These are phyloP conservation scores for Lasioglossum malachurum DNA, from an alignment of 2,888 invertebrate genomes.

Conservation along the genomic window DNA sequence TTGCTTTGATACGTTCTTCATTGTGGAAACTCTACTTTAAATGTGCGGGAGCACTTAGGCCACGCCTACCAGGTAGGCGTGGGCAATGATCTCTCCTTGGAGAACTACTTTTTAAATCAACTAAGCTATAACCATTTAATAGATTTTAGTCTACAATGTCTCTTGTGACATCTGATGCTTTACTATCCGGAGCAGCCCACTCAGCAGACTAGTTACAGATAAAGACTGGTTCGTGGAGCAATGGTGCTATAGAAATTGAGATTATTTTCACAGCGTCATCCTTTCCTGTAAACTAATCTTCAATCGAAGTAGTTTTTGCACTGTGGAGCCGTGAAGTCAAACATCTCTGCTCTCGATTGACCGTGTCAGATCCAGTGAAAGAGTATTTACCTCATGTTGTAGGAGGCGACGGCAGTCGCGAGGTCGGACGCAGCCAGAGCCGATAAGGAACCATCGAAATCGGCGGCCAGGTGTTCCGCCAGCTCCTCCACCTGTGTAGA, in stretches of 20 bases:
- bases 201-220: background rate
- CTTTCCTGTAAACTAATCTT: no score
- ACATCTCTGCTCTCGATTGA: background rate
- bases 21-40: background rate
- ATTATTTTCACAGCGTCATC: background rate
- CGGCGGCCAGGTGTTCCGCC: conserved; percentile 89
- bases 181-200: background rate
- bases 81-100: background rate
- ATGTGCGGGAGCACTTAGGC: background rate
- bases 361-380: background rate
- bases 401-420: conserved; percentile 87
- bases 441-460: conserved; percentile 91
- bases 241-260: background rate
- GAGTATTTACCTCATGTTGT: conserved; percentile 88
- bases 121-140: background rate
- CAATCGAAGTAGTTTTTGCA: background rate
- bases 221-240: background rate
- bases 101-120: background rate
- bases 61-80: background rate
- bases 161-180: background rate
- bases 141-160: background rate
- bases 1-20: background rate
- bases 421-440: conserved; percentile 89
- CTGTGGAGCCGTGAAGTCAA: background rate
- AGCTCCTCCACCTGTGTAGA: conserved; percentile 88